Base-by-base conservation (phyloP, 2,797 vertebrate species). In the Sternarchorhynchus goeldii region DNA sequence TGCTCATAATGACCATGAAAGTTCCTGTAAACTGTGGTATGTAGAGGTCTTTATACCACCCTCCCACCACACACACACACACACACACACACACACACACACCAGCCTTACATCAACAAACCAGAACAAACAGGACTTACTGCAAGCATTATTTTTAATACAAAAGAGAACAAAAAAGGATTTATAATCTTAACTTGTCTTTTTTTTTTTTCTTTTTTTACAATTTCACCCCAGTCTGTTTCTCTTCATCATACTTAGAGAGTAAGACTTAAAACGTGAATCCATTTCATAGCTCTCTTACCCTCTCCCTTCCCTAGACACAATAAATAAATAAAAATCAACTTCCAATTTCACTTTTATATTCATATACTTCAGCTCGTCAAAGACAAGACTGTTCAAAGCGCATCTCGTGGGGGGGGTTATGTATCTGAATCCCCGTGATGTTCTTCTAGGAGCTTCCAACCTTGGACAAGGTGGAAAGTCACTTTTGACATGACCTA, bases 271-370 rank as follows among this genome's bases (percentile, higher is more conserved):
- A 84, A 88, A 89, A 90, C 84, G 85, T 80, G 86, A 88, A 86
- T 87, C 83, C 63, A 39, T 83, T 88, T 86, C 84, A 86, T 59
- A 63, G 72, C 21, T 78, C 86, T 76, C 31, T 20, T 78, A 75
- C 45, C 79, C 82, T 56, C 60, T 45, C 83, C 86, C 79, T 58
- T 64, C 74, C 71, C 75, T 79, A 86, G 80, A 89, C 85, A 92
- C 90, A 93, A 93, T 93, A 93, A 94, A 94, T 94, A 93, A 94
- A 94, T 93, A 93, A 92, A 93, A 93, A 91, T 93, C 89, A 92
- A 90, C 88, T 87, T 89, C 88, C 78, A 82, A 88, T 89, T 87
- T 84, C 73, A 83, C 85, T 87, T 88, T 91, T 88, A 88, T 88
- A 87, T 86, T 85, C 82, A 91, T 89, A 86, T 88, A 85, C 87